These are phyloP conservation scores for Danio tinwini DNA, from an alignment of 2,797 vertebrate species.

Conservation along the genomic window DNA sequence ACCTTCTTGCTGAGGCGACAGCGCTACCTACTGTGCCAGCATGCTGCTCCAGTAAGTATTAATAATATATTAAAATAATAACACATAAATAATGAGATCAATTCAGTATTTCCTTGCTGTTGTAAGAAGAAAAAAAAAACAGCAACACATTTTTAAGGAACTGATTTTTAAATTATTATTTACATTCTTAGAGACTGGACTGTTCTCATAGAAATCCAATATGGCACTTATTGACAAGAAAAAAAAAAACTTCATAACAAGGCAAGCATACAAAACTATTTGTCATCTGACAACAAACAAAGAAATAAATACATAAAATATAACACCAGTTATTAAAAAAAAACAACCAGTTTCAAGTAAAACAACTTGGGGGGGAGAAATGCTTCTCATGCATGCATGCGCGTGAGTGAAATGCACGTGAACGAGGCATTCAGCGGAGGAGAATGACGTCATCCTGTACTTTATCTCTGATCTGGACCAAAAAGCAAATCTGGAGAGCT, in stretches of 20 bases:
- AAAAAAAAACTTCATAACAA: not conserved
- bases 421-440: not conserved
- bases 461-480: not conserved
- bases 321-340: not conserved
- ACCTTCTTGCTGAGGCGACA: no score
- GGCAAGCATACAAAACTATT: not conserved
- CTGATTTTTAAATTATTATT: no score
- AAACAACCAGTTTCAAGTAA: not conserved
- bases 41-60: no score
- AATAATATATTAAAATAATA: no score
- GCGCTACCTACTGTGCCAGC: no score
- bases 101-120: no score
- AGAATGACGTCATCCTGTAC: constrained; percentile 17
- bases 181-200: no score
- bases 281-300: not conserved
- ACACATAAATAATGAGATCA: no score
- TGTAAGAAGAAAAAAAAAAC: no score
- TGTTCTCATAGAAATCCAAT: no score
- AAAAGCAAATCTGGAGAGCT: not conserved
- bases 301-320: not conserved
- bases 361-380: not conserved
- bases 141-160: no score
- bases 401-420: not conserved
- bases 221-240: no score
- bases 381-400: not conserved